Base-by-base conservation (phyloP, 2,888 invertebrate genomes). In the Punctoribates punctum region DNA sequence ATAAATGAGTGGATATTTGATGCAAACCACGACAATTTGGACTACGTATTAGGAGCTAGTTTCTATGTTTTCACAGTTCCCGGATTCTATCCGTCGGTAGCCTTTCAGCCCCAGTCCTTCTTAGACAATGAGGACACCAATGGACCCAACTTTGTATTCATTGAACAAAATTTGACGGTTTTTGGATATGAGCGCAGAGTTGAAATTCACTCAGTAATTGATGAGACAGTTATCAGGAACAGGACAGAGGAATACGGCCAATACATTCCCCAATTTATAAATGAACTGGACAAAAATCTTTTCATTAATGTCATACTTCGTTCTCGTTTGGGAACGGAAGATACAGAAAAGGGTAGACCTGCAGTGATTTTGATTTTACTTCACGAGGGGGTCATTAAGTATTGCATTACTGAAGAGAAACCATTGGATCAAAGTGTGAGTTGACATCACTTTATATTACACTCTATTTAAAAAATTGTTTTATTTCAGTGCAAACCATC, bases 111-210 rank as follows among this genome's bases (percentile, higher is more conserved):
- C n/a, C 29, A 38, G 38, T 67, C 65, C 13, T 67, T 67, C 38
- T 6, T 15, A 17, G 38, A 67, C 0, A 15, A 29, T 9, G 38
- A 27, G 2, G 34, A n/a, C 1, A 67, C 65, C 17, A 20, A 67
- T 67, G 38, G 65, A 17, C 38, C 65, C 1, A 29, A 67, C 38
- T 67, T 67, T 67, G 65, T 67, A 27, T 67, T 67, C n/a, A 67
- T 67, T 2, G 15, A 29, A 34, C 65, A 67, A 20, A 67, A 67
- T 17, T 1, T 38, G 15, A 67, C 38, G 8, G 65, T 1, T 38
- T 15, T 4, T 3, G 65, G 65, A 20, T 60, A 60, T 60, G 38
- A 67, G 34, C 29, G 65, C 27, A 8, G 9, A 3, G 2, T 17
- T 38, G 65, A 67, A 38, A 20, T 67, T 5, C 65, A 67, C 15